These are phyloP conservation scores for Spicauda simplicius DNA, from an alignment of 2,888 invertebrate genomes.

Conservation along the genomic window DNA sequence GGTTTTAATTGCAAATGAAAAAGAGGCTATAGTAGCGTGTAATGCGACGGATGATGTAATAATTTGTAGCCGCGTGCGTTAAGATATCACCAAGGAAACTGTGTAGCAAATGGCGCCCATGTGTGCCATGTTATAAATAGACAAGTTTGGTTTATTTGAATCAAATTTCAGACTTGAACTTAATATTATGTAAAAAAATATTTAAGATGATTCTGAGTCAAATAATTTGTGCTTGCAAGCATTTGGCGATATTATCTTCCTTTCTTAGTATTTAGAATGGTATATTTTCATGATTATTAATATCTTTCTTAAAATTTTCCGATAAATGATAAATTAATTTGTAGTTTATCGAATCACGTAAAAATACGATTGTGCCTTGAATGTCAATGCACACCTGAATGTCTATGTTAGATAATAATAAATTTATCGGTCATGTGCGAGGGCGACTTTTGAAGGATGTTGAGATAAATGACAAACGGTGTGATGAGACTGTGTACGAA, in stretches of 20 bases:
- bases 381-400: not conserved
- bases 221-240: no score
- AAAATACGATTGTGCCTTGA: not conserved
- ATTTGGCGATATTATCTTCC: no score
- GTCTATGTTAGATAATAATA: not conserved
- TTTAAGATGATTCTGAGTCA: not conserved
- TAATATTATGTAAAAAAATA: not conserved
- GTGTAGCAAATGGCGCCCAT: slow-evolving; percentile 49
- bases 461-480: not conserved
- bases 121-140: slow-evolving; percentile 46
- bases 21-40: slow-evolving; percentile 19
- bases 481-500: not conserved
- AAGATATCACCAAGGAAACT: slow-evolving; percentile 41
- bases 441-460: not conserved
- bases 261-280: no score
- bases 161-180: not conserved
- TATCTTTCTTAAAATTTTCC: no score
- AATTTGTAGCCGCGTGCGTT: slow-evolving; percentile 44
- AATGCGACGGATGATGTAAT: slow-evolving; percentile 52
- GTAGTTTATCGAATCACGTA: no score
- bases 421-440: not conserved
- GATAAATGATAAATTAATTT: no score
- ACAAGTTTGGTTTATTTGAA: not conserved
- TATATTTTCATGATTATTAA: no score
- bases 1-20: not conserved